Percentiles rank a stretch among this genome's conserved stretches.
These are phyloP conservation scores for Acleris emargana DNA, from an alignment of 2,888 invertebrate genomes.

Conservation along the genomic window DNA sequence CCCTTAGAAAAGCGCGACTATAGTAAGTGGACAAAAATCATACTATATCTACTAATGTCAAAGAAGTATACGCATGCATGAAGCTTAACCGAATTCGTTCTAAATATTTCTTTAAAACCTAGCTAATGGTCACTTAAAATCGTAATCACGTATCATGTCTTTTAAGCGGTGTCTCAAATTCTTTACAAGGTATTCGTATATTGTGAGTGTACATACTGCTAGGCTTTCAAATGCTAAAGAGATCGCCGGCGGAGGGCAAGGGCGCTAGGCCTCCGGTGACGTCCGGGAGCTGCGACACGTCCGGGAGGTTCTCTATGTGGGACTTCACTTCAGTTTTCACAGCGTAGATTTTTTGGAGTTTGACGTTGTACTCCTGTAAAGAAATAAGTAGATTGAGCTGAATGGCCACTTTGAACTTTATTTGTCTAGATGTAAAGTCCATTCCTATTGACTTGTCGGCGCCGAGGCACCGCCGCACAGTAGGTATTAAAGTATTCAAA, in stretches of 20 bases:
- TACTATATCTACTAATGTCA: too few species aligned
- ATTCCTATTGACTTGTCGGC: too few species aligned
- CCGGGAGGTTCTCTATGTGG: constrained; percentile 96
- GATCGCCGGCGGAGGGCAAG: constrained; percentile 96
- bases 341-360: constrained; percentile 92
- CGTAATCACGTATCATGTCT: constrained; percentile 1
- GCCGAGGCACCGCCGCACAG: too few species aligned
- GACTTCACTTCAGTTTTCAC: constrained; percentile 95
- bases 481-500: too few species aligned
- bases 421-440: neutral
- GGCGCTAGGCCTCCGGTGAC: constrained; percentile 97
- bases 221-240: constrained; percentile 88
- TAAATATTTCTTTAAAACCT: neutral
- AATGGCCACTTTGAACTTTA: neutral
- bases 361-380: constrained; percentile 94
- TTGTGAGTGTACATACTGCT: neutral
- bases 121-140: constrained; percentile 16
- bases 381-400: neutral
- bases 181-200: constrained; percentile 5
- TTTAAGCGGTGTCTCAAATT: neutral
- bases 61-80: too few species aligned
- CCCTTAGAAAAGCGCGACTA: too few species aligned
- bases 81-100: too few species aligned
- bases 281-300: constrained; percentile 95
- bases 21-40: too few species aligned